phyloP scores from a whole-genome alignment of 1,140 invertebrate genomes.

The Drosophila busckii region DNA sequence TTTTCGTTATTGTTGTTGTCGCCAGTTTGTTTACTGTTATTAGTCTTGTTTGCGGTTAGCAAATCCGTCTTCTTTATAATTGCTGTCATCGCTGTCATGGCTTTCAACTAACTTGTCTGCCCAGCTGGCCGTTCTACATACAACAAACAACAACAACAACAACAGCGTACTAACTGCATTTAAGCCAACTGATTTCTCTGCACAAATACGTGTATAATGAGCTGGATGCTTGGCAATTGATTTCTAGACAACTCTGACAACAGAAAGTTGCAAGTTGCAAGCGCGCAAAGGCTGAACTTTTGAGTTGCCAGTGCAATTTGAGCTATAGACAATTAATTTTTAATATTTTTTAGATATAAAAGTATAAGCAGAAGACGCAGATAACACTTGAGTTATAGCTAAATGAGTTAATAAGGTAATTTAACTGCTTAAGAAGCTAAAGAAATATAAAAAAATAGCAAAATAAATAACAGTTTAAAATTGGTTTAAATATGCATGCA shows the following conservation, averaged over 20 bases:
- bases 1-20: constrained; percentile 12
- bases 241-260: constrained; percentile 62
- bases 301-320: too few species aligned
- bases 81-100: constrained; percentile 53
- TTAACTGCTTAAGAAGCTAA: too few species aligned
- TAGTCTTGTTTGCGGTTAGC: constrained; percentile 31
- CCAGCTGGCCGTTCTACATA: constrained; percentile 54
- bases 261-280: constrained; percentile 40
- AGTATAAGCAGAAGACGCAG: too few species aligned
- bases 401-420: too few species aligned
- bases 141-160: constrained; percentile 18
- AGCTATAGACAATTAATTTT: too few species aligned
- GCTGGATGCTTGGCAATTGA: constrained; percentile 24
- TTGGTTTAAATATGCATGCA: too few species aligned
- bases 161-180: background rate
- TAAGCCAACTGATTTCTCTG: constrained; percentile 47
- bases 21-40: constrained; percentile 8
- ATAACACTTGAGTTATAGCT: too few species aligned
- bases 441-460: too few species aligned
- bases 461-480: too few species aligned
- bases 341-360: too few species aligned
- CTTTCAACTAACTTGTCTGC: constrained; percentile 53
- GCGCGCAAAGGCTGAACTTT: too few species aligned
- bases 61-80: constrained; percentile 73
- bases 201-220: constrained; percentile 5